Evolutionary conservation across 2,113 vertebrate genomes (phyloP), one percentile per base, ranked within the genome.

Genomic region (Python bivittatus): DNA sequence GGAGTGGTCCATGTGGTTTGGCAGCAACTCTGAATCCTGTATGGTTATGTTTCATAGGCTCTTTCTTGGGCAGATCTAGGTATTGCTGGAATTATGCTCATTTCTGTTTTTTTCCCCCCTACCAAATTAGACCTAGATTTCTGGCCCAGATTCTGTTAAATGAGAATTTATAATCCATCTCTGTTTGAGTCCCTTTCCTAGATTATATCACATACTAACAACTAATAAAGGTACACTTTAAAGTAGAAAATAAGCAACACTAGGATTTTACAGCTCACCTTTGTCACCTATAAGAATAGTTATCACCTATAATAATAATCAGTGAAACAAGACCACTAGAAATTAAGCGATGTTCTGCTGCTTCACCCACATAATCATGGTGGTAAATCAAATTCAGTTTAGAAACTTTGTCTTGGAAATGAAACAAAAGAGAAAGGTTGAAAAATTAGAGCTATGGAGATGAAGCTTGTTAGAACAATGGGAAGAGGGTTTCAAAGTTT

Each of bases 401-500:
- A 60, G n/a, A 42, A 93, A 58, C 44, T 84, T 33, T 84, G 83
- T 84, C 57, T 83, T 1, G 29, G 23, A 1, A 7, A 48, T 20
- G 27, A 52, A 86, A 56, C 58, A 52, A 89, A 92, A 92, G 13
- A 58, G 23, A 87, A 48, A 10, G n/a, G 9, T 6, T 4, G 48
- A 64, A 85, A 84, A 94, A 29, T 0, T 33, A 33, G 84, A 92
- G 20, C 42, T 13, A 0, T 1, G 48, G 87, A 90, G 92, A 42
- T 95, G 91, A 94, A 94, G 79, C 29, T 3, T 0, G 0, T 33
- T 1, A 25, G 85, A 85, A 94, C 22, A 20, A 22, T 79, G 90
- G 87, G 83, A 94, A 90, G 83, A 86, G 42, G 88, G 86, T 83
- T 87, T 3, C 91, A 92, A 89, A 56, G 48, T 88, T 90, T 27